These are phyloP conservation scores for Porphyrio hochstetteri DNA, from an alignment of 2,113 vertebrate genomes.

Conservation along the genomic window DNA sequence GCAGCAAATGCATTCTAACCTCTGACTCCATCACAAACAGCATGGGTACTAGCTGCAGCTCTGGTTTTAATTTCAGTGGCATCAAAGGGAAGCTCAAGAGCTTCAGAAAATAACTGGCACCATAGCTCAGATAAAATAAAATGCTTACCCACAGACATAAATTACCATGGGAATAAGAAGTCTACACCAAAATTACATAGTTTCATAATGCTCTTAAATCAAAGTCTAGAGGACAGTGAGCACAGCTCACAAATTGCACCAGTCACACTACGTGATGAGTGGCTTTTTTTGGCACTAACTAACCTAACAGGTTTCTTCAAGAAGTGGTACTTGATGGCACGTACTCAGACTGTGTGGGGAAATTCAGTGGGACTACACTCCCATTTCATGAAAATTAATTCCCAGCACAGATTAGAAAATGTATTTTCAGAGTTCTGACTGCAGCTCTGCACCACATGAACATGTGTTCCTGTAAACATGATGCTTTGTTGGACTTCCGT, in stretches of 20 bases:
- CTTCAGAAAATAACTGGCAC: slow-evolving; percentile 73
- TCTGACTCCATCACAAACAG: slow-evolving; percentile 73
- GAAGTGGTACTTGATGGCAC: not conserved
- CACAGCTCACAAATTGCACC: slow-evolving; percentile 5
- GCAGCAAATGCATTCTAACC: slow-evolving; percentile 73
- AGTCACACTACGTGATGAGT: slow-evolving; percentile 30
- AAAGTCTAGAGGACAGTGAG: slow-evolving; percentile 43
- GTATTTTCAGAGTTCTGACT: slow-evolving; percentile 27
- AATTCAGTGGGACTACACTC: not conserved
- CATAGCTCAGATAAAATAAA: slow-evolving; percentile 77
- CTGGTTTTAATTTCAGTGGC: slow-evolving; percentile 75
- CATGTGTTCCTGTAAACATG: not conserved
- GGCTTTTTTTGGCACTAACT: slow-evolving; percentile 25
- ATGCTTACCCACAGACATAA: slow-evolving; percentile 76
- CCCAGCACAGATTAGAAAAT: not conserved
- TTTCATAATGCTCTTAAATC: slow-evolving; percentile 75
- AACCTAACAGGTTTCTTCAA: slow-evolving; percentile 39
- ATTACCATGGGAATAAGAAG: slow-evolving; percentile 76
- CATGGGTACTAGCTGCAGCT: slow-evolving; percentile 51
- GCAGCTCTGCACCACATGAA: not conserved
- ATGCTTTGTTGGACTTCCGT: not conserved
- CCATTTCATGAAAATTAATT: slow-evolving; percentile 13
- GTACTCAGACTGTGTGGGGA: not conserved
- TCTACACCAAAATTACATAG: slow-evolving; percentile 68
- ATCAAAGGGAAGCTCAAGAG: slow-evolving; percentile 77